Evolutionary conservation across 1,140 invertebrate species (phyloP), one percentile per base, ranked within the genome.

Genomic region (Papilio polyxenes): DNA sequence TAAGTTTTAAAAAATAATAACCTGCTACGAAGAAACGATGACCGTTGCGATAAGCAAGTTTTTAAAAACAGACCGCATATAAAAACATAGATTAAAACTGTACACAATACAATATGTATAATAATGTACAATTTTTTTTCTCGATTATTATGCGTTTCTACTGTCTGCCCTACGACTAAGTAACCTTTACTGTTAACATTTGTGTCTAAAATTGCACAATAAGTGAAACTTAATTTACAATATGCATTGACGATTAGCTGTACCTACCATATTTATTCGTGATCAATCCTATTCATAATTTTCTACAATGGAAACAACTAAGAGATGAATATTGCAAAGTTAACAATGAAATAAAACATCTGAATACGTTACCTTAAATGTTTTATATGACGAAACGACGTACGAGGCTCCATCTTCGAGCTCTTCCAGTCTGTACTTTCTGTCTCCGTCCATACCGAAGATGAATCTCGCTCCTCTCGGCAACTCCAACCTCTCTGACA

Each of bases 401-500:
- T 99, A 99, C 11, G 97, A 97, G n/a, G 97, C 96, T 15, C 98
- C 98, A 88, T 98, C 98, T 89, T 98, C 97, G 65, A 99, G 95
- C 86, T 99, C 98, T 76, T 98, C 98, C 40, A 99, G 94, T 83
- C 96, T 96, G 86, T 97, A 96, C 85, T 98, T 97, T 62, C 97
- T 95, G 83, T 97, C 96, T 0, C 98, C 98, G 84, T 98, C 98
- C 96, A 98, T 97, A 0, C 97, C 97, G 91, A 99, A 99, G 80
- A 99, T 97, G 91, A 98, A 98, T 72, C 98, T 95, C 53, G 97
- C 97, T n/a, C 97, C 97, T 82, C 97, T 95, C 0, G 97, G 97
- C 76, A 98, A 89, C 86, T 98, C 97, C 94, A 98, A 96, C 72
- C 97, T 95, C 75, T 97, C 95, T 0, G 97, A 98, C 31, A 98